These are phyloP conservation scores for Pharmacophagus antenor DNA, from an alignment of 2,888 invertebrate genomes.

Conservation along the genomic window DNA sequence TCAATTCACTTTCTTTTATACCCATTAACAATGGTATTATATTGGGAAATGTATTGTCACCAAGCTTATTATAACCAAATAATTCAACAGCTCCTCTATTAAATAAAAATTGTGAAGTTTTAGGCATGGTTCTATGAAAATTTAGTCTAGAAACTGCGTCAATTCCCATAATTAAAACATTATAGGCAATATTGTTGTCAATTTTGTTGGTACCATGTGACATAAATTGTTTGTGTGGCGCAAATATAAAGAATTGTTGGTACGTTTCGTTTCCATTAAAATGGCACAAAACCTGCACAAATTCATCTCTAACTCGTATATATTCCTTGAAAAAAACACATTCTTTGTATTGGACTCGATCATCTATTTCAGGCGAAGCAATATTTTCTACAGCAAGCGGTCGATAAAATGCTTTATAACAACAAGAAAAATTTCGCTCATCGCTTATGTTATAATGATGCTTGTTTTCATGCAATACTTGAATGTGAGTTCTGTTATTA, in stretches of 20 bases:
- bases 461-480: slow-evolving; percentile 63
- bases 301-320: slow-evolving; percentile 77
- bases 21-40: slow-evolving; percentile 90
- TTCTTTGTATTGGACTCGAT: slow-evolving; percentile 56
- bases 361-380: slow-evolving; percentile 52
- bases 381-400: slow-evolving; percentile 57
- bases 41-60: slow-evolving; percentile 95
- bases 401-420: slow-evolving; percentile 78
- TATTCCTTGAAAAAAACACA: slow-evolving; percentile 67
- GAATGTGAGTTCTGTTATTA: slow-evolving; percentile 80
- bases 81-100: slow-evolving; percentile 85
- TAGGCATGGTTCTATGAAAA: slow-evolving; percentile 89
- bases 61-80: slow-evolving; percentile 93
- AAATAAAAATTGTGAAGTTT: slow-evolving; percentile 81
- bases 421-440: slow-evolving; percentile 69
- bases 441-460: slow-evolving; percentile 67
- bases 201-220: slow-evolving; percentile 32
- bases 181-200: slow-evolving; percentile 56
- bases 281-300: slow-evolving; percentile 82
- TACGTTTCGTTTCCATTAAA: slow-evolving; percentile 69
- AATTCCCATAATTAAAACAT: slow-evolving; percentile 88
- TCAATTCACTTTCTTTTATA: slow-evolving; percentile 80
- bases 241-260: slow-evolving; percentile 84
- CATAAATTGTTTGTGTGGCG: slow-evolving; percentile 57
- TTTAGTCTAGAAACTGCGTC: slow-evolving; percentile 92